Conservation (phyloP, 2,113 vertebrate genomes). For the Phrynosoma platyrhinos region DNA sequence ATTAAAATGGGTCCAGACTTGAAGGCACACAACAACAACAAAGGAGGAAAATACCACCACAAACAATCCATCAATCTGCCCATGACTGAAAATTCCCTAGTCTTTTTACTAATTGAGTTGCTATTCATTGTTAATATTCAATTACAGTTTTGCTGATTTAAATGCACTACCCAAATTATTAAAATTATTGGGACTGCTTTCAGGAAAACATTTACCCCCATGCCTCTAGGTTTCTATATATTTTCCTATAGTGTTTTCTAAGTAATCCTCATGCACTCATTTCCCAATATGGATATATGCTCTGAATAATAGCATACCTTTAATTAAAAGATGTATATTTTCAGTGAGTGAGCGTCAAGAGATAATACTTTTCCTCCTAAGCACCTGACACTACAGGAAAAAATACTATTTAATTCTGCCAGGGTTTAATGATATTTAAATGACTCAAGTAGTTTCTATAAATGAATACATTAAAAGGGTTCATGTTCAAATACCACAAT, state of each 20-base stretch:
- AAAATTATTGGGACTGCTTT: neutral
- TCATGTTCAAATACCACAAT: conserved; percentile 22
- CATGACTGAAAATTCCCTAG: neutral
- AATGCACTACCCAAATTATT: neutral
- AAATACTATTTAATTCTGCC: conserved; percentile 39
- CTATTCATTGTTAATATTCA: too few relatives aligned
- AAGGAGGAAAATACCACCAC: too few relatives aligned
- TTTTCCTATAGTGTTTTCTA: neutral
- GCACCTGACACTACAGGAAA: conserved; percentile 1
- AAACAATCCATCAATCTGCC: too few relatives aligned
- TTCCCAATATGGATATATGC: fast-evolving
- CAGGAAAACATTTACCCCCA: neutral
- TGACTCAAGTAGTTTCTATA: conserved; percentile 42
- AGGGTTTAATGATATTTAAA: conserved; percentile 56
- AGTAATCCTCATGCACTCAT: neutral
- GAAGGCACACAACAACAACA: too few relatives aligned
- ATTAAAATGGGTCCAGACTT: too few relatives aligned
- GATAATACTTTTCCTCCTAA: neutral
- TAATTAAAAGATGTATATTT: neutral
- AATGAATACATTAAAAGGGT: conserved; percentile 46
- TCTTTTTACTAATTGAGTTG: neutral
- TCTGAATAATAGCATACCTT: fast-evolving
- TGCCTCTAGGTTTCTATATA: neutral
- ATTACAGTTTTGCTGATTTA: too few relatives aligned
- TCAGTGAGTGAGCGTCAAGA: fast-evolving